Base-by-base conservation (phyloP, 2,888 invertebrate species). In the Exephanes ischioxanthus region DNA sequence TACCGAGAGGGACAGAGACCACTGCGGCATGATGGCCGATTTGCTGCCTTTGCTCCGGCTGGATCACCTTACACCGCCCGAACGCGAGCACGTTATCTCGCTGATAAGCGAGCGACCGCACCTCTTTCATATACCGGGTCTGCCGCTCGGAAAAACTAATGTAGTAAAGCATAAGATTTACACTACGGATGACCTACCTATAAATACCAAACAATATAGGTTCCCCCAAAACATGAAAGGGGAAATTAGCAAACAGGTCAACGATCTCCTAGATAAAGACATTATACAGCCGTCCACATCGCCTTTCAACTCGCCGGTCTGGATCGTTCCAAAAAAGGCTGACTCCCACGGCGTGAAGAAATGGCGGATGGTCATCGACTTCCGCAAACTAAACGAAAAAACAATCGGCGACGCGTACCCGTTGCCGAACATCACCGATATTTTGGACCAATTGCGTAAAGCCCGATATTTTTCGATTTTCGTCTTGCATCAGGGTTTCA, bases 151-250 rank as follows among this genome's bases (percentile, higher is more conserved):
- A 4, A 30, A 30, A 22, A 72, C 72, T 4, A 72, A 48, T 14
- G 33, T 72, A 2, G 33, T 51, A 1, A 19, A 33, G 4, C 72
- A 72, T 26, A 19, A 14, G 22, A 77, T 77, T 6, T 45, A 61
- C 45, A 77, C 77, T 2, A 48, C 67, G 3, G 66, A 77, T 30
- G 77, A 77, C 5, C 16, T 77, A 16, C 77, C 77, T 9, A 53
- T 79, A 67, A 53, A 30, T 14, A 53, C 70, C n/a, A 71, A 71
- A 26, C 79, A 71, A 51, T 79, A 71, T 22, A 48, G 79, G 6
- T 53, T 33, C 58, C 79, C 79, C 0, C 79, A 48, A n/a, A 41
- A 71, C 19, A 33, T 22, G 22, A 55, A 61, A 19, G 76, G 22
- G 16, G 76, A 76, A 37, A 76, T 76, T 5, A 33, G 41, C n/a